Percentiles rank a stretch among this genome's conserved stretches.
Evolutionary conservation across 2,113 vertebrate species (phyloP).

Genomic region (Nothoprocta perdicaria): DNA sequence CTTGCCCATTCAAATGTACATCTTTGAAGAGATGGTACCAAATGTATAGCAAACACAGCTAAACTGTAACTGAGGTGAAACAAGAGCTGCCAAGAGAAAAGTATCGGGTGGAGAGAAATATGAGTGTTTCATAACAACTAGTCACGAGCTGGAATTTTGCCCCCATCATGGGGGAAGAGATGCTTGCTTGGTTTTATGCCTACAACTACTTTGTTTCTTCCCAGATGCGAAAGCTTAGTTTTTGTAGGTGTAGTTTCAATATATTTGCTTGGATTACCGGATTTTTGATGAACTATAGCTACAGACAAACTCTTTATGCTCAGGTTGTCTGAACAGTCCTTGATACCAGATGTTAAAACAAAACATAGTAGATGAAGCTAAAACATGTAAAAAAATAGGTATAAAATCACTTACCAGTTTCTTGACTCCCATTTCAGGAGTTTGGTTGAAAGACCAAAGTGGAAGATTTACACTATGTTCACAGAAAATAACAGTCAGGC

Average conservation of each 20-base stretch:
- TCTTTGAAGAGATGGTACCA: constrained; percentile 34
- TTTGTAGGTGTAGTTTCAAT: neutral
- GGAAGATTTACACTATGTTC: constrained; percentile 31
- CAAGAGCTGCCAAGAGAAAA: neutral
- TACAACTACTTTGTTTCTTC: neutral
- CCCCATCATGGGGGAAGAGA: neutral
- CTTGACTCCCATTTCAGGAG: neutral
- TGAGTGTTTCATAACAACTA: neutral
- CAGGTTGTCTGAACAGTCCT: neutral
- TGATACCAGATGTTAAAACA: constrained; percentile 29
- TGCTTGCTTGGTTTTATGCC: neutral
- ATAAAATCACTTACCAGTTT: constrained; percentile 12
- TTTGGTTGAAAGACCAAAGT: constrained; percentile 14
- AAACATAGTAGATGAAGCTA: constrained; percentile 29
- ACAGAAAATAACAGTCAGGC: constrained; percentile 53
- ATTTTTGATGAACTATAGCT: neutral
- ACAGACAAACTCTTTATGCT: constrained; percentile 8
- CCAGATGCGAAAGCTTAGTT: neutral
- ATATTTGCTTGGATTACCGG: constrained; percentile 11
- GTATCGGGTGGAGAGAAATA: neutral
- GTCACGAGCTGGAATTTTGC: neutral
- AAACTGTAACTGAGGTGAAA: constrained; percentile 22
- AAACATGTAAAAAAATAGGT: neutral
- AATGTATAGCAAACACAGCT: neutral
- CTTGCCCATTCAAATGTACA: constrained; percentile 65